Conservation (phyloP, 2,888 invertebrate genomes). For the Troides aeacus region DNA sequence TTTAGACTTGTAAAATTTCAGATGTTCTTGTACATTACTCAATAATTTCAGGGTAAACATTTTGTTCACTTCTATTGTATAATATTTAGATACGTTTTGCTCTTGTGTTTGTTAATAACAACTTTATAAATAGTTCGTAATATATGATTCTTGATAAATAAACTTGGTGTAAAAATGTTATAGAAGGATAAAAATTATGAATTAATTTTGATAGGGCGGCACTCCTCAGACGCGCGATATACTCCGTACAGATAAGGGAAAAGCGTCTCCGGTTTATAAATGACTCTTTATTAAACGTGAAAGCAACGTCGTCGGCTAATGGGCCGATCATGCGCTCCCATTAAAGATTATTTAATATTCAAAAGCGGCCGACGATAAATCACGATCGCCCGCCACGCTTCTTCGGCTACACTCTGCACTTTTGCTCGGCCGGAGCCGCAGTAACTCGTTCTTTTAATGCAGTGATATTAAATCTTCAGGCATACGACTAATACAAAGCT, state of each 20-base stretch:
- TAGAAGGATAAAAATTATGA: constrained; percentile 75
- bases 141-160: constrained; percentile 29
- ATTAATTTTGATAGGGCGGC: constrained; percentile 77
- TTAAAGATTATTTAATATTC: constrained; percentile 81
- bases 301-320: constrained; percentile 79
- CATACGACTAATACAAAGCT: constrained; percentile 19
- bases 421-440: constrained; percentile 58
- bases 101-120: neutral
- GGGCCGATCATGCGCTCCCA: constrained; percentile 80
- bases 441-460: constrained; percentile 51
- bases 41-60: no score
- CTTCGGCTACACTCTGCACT: constrained; percentile 74
- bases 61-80: no score
- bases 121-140: neutral
- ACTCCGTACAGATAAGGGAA: constrained; percentile 77
- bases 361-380: constrained; percentile 78
- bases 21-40: no score
- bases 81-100: no score
- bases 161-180: constrained; percentile 29
- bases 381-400: constrained; percentile 75
- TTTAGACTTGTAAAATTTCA: no score
- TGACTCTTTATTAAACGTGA: constrained; percentile 81
- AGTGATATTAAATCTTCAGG: constrained; percentile 34
- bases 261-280: constrained; percentile 78
- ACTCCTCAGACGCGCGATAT: constrained; percentile 76